Percentiles rank a stretch among this genome's conserved stretches.
Conservation (phyloP, 1,140 invertebrate genomes). For the Euwallacea similis region DNA sequence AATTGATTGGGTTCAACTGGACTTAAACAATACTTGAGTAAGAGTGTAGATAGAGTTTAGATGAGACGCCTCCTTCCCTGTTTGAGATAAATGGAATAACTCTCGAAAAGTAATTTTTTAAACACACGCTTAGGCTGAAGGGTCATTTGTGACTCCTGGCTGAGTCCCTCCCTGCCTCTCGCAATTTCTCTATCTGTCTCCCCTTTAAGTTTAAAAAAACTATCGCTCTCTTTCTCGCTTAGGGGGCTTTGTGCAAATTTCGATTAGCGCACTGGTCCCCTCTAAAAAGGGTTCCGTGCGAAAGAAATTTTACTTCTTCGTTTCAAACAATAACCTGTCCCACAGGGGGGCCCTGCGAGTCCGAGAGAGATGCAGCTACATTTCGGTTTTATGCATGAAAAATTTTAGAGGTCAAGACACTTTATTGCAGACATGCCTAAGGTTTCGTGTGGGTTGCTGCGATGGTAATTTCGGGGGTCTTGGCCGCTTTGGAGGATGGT, state of each 20-base stretch:
- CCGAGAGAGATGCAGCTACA: constrained; percentile 5
- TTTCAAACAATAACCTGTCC: constrained; percentile 19
- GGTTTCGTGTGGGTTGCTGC: constrained; percentile 30
- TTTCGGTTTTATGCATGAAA: constrained; percentile 32
- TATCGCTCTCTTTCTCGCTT: constrained; percentile 19
- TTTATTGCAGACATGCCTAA: constrained; percentile 24
- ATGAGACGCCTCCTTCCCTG: too few species aligned
- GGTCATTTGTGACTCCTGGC: too few species aligned
- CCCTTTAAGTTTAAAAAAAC: constrained; percentile 8
- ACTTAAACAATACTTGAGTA: too few species aligned
- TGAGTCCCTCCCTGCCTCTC: constrained; percentile 19
- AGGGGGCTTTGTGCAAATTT: constrained; percentile 32
- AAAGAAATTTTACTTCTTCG: constrained; percentile 34
- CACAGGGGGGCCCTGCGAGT: background rate
- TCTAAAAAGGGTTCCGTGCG: constrained; percentile 38
- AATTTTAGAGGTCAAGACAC: constrained; percentile 40
- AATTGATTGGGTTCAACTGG: too few species aligned
- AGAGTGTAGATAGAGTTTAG: too few species aligned
- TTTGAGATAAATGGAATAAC: too few species aligned
- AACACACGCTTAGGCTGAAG: too few species aligned
- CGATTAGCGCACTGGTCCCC: constrained; percentile 36
- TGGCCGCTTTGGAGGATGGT: constrained; percentile 1
- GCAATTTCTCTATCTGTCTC: constrained; percentile 37
- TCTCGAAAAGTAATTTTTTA: too few species aligned
- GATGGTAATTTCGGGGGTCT: constrained; percentile 14